A percentile compares a stretch with the other conserved stretches of the same genome.
phyloP scores from a whole-genome alignment of 2,888 invertebrate genomes.

The Colletes collaris region DNA sequence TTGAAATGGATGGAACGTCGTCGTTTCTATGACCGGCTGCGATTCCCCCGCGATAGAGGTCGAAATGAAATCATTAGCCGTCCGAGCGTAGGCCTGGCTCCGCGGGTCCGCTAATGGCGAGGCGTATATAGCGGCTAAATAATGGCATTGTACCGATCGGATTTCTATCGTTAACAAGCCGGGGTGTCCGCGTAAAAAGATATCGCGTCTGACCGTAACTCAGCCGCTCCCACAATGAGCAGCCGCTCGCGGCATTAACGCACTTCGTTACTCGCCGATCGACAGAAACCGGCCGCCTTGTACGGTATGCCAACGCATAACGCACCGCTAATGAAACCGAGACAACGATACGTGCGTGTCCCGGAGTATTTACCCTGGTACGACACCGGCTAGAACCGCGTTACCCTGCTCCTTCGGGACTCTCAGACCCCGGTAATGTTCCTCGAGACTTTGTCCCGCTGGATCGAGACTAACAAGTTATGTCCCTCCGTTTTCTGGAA shows the following conservation, averaged over 20 bases:
- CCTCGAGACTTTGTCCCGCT: no score
- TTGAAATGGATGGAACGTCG: slow-evolving; percentile 64
- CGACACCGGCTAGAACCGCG: background rate
- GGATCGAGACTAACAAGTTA: no score
- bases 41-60: slow-evolving; percentile 49
- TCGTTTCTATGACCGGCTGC: slow-evolving; percentile 12
- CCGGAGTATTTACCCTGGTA: background rate
- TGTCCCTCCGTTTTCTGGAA: no score
- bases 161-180: slow-evolving; percentile 82
- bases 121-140: slow-evolving; percentile 74
- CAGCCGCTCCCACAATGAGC: slow-evolving; percentile 79
- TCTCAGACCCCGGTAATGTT: no score
- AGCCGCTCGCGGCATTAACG: slow-evolving; percentile 70
- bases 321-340: slow-evolving; percentile 61
- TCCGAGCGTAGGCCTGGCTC: slow-evolving; percentile 20
- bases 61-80: slow-evolving; percentile 80
- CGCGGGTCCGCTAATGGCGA: slow-evolving; percentile 70
- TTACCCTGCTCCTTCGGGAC: background rate
- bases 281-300: slow-evolving; percentile 67
- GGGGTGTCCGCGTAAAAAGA: slow-evolving; percentile 73
- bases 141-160: slow-evolving; percentile 81
- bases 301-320: slow-evolving; percentile 63
- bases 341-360: slow-evolving; percentile 20
- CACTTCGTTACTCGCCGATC: slow-evolving; percentile 75
- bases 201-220: slow-evolving; percentile 73